Base-by-base conservation (phyloP, 2,888 invertebrate genomes). In the Himalopsyche tibetana region DNA sequence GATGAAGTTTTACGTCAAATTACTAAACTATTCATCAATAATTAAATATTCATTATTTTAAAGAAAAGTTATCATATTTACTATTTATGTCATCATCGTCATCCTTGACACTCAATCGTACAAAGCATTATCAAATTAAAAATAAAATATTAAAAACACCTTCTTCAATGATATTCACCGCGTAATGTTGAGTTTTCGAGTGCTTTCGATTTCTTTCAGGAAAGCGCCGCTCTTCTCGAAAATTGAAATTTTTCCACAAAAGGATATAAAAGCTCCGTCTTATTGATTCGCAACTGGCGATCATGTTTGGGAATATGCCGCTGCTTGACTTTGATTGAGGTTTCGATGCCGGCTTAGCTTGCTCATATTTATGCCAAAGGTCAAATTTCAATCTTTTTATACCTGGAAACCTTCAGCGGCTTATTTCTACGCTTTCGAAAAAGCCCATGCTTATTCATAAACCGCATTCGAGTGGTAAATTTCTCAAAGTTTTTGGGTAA, bases 291-390 rank as follows among this genome's bases (percentile, higher is more conserved):
- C 19, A 11, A 63, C 63, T 51, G 19, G 63, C 63, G 63, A 63
- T 63, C 63, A 19, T 63, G 19, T 63, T 63, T 63, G n/a, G 63
- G 63, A 28, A 63, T 63, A 63, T 28, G 19, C 19, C 63, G 19
- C 63, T 63, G 28, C 63, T 63, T 63, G 63, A 19, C 63, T 63
- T 63, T 63, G 63, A 63, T 63, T 63, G 63, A 63, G 63, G 63
- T 28, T 19, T 63, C 19, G 63, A 63, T 63, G 63, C 19, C 63
- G 63, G 63, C 63, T 63, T 19, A 63, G 63, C 19, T 28, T 19
- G 9, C 63, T 19, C 63, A 63, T 63, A 63, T 63, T 63, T 63
- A 63, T 63, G 8, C 28, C 63, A 63, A 63, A 63, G 63, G 63
- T 63, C 63, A 63, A 8, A 63, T 63, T 19, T 63, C 28, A 11